Percentiles rank a stretch among this genome's conserved stretches.
Conservation (phyloP, 2,888 invertebrate genomes). For the Shargacucullia verbasci region DNA sequence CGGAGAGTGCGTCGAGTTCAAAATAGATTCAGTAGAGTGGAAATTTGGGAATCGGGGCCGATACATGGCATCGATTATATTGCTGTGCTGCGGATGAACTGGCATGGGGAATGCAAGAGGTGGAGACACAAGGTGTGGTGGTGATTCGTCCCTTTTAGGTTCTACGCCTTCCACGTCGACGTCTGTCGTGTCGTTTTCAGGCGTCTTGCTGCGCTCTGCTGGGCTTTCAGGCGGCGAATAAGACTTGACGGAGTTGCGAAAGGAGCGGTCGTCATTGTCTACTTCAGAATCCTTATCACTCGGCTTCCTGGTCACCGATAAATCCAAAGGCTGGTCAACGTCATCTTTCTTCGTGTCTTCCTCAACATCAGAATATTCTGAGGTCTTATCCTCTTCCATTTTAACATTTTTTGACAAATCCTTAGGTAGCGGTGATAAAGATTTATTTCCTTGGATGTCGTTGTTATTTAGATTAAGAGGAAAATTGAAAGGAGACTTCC, state of each 20-base stretch:
- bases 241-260: conserved; percentile 82
- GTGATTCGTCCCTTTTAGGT: conserved; percentile 81
- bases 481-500: conserved; percentile 79
- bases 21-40: conserved; percentile 87
- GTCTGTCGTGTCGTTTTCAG: conserved; percentile 87
- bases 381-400: conserved; percentile 71
- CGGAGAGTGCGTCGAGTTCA: conserved; percentile 90
- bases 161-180: conserved; percentile 89
- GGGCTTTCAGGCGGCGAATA: conserved; percentile 84
- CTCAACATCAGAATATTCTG: conserved; percentile 77
- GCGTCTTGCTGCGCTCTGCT: conserved; percentile 78
- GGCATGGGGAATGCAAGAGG: conserved; percentile 95
- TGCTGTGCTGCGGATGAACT: conserved; percentile 93
- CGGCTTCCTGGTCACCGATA: conserved; percentile 90
- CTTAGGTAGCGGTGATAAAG: conserved; percentile 74
- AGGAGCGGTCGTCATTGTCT: conserved; percentile 80
- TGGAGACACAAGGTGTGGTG: conserved; percentile 80
- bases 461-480: conserved; percentile 76
- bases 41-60: conserved; percentile 90
- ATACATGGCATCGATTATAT: conserved; percentile 92
- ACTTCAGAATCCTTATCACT: conserved; percentile 79
- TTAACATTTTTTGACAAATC: conserved; percentile 75
- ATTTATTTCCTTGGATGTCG: conserved; percentile 68
- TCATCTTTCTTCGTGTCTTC: conserved; percentile 81
- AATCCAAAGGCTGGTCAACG: conserved; percentile 92